A percentile compares a stretch with the other conserved stretches of the same genome.
These are phyloP conservation scores for Oxyscelio sp. DNA, from an alignment of 2,888 invertebrate species.

Conservation along the genomic window DNA sequence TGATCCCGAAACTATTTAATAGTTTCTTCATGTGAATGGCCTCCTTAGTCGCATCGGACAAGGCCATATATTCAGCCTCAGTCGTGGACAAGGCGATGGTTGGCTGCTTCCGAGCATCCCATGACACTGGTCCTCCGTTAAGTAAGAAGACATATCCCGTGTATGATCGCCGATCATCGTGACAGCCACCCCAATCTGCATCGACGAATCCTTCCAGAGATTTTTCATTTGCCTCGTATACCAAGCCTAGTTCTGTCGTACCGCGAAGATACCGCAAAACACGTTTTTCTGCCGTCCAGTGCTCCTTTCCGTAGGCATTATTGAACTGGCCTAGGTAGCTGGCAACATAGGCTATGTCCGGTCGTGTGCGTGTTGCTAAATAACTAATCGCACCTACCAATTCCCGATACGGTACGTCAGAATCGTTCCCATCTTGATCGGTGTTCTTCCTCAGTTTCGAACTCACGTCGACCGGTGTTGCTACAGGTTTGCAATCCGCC, in stretches of 20 bases:
- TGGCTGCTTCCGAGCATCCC: not conserved
- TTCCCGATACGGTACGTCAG: not conserved
- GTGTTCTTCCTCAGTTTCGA: not conserved
- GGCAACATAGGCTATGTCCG: slow-evolving; percentile 7
- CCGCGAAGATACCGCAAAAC: slow-evolving; percentile 6
- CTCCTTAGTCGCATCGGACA: not conserved
- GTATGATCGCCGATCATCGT: not conserved
- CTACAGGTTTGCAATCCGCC: slow-evolving; percentile 2
- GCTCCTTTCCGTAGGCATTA: not conserved
- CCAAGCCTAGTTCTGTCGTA: not conserved
- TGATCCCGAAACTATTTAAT: not conserved
- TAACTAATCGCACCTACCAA: slow-evolving; percentile 4
- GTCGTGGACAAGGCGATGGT: not conserved
- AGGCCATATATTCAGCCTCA: not conserved
- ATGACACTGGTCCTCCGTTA: not conserved
- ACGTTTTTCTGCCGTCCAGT: slow-evolving; percentile 8
- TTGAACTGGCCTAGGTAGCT: not conserved
- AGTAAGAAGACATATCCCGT: not conserved
- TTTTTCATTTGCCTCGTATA: not conserved
- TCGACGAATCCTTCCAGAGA: not conserved
- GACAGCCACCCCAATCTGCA: not conserved
- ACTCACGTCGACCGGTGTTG: not conserved
- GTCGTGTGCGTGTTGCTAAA: not conserved
- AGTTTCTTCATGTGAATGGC: not conserved
- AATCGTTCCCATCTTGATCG: not conserved